Base-by-base conservation (phyloP, 2,797 vertebrate genomes). In the Austrolebias charrua region DNA sequence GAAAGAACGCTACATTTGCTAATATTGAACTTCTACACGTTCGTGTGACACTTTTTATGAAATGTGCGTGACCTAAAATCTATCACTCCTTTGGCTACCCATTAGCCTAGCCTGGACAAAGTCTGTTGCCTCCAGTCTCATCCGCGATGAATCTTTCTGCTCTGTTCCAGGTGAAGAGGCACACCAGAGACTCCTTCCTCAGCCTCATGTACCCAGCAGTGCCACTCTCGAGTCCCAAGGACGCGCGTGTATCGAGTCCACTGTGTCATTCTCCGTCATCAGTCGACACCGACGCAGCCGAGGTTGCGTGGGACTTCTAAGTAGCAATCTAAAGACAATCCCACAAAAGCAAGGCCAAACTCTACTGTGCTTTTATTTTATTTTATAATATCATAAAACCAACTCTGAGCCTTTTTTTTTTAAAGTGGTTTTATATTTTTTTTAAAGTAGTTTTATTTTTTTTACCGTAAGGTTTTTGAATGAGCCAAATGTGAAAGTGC, bases 151-250 rank as follows among this genome's bases (percentile, higher is more conserved):
- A 14, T 40, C 61, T 76, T 31, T 47, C 44, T 65, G 40, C 54
- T 76, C 15, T 69, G 3, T 63, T 48, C 2, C 87, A 93, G 93
- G 94, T 96, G 85, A 98, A 94, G 91, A 94, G 94, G 70, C 94
- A 95, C 85, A 95, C 90, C 68, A 91, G 89, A 84, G 94, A 92
- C 82, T 93, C 95, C 50, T 92, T 98, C 62, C 93, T 96, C 63
- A 94, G 94, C 52, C 91, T 96, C 42, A 88, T 96, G 93, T 96
- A 96, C 82, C 95, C 95, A 64, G 94, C 93, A 18, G 73, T 91
- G 63, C 93, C 93, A 47, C 91, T 91, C 54, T 83, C 88, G 73
- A 93, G 90, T 79, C 89, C 90, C 0, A 85, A 86, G 52, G 89
- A 91, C 59, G 77, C 84, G 0, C 87, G 89, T 0, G 78, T 86